phyloP scores from a whole-genome alignment of 2,113 vertebrate genomes.

The Peromyscus maniculatus region DNA sequence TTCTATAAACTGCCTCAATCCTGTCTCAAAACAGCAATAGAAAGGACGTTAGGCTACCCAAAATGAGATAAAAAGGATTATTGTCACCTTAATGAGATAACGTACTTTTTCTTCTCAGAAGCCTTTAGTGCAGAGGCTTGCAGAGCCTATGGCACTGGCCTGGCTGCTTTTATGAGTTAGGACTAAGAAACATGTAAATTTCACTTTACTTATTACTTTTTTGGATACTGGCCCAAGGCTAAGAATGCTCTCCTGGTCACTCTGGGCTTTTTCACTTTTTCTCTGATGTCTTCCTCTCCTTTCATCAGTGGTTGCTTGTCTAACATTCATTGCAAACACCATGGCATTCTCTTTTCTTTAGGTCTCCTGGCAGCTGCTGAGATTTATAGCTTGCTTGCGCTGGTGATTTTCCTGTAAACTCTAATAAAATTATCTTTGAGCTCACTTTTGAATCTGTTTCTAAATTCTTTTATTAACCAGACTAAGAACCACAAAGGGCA shows the following conservation, averaged over 20 bases:
- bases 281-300: background rate
- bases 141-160: background rate
- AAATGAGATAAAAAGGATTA: background rate
- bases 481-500: background rate
- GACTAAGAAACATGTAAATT: background rate
- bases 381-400: background rate
- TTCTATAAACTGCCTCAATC: background rate
- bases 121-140: background rate
- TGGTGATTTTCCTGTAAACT: background rate
- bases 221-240: background rate
- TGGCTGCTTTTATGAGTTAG: background rate
- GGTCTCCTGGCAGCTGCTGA: background rate
- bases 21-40: background rate
- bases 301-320: background rate
- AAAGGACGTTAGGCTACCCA: background rate
- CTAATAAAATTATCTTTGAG: background rate
- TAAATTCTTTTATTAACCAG: background rate
- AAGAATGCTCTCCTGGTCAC: background rate
- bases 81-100: background rate
- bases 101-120: background rate
- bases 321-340: background rate
- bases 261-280: background rate
- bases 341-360: no score
- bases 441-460: background rate
- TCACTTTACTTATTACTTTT: background rate